A percentile compares a stretch with the other conserved stretches of the same genome.
Evolutionary conservation across 2,113 vertebrate genomes (phyloP).

Genomic region (Ammodytes dubius): DNA sequence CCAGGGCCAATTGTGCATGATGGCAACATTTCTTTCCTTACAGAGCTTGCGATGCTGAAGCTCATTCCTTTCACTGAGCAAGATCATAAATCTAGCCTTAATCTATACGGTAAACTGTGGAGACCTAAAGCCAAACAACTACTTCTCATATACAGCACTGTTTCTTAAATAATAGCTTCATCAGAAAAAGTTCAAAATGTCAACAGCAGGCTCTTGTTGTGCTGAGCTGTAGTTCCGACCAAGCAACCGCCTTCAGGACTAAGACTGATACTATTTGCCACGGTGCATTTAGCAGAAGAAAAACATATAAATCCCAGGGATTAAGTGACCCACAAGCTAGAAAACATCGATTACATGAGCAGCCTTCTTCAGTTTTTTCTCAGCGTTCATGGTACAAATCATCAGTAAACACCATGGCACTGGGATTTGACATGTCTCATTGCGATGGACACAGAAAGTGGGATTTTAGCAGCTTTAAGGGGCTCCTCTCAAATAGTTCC

Average conservation of each 20-base stretch:
- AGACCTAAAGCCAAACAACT: constrained; percentile 21
- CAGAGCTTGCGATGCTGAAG: constrained; percentile 12
- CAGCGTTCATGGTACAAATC: background rate
- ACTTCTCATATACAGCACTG: background rate
- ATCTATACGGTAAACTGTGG: constrained; percentile 30
- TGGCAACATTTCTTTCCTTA: constrained; percentile 29
- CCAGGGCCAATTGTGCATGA: constrained; percentile 2
- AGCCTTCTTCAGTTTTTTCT: background rate
- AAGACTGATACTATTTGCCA: background rate
- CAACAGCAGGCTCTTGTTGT: background rate
- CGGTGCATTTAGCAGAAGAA: constrained; percentile 17
- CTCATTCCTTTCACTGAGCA: constrained; percentile 61
- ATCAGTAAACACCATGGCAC: constrained; percentile 6
- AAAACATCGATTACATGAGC: constrained; percentile 19
- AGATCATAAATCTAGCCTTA: constrained; percentile 34
- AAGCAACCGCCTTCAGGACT: background rate
- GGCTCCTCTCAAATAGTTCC: constrained; percentile 25
- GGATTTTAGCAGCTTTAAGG: constrained; percentile 32
- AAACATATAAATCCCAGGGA: background rate
- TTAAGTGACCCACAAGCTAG: constrained; percentile 9
- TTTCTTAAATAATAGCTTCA: constrained; percentile 15
- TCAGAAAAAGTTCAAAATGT: background rate
- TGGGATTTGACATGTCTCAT: constrained; percentile 18
- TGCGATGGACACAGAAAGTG: constrained; percentile 19
- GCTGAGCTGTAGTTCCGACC: background rate